Base-by-base conservation (phyloP, 2,113 vertebrate species). In the Phalacrocorax carbo region DNA sequence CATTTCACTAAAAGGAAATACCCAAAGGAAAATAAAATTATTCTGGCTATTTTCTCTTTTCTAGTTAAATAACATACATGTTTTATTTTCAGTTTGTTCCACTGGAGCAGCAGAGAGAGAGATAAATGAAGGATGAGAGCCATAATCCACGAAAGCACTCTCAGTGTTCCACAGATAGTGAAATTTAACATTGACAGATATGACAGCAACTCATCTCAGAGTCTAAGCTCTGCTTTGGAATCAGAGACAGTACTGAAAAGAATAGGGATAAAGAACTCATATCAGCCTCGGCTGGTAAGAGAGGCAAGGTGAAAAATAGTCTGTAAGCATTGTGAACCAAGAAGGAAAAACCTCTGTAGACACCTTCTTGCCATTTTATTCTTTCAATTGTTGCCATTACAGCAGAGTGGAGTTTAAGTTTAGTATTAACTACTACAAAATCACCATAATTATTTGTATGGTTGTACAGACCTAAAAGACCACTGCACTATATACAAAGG, bases 51-150 rank as follows among this genome's bases (percentile, higher is more conserved):
- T 95, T 93, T 90, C 49, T 85, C 52, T 38, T 75, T 87, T 72
- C 29, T 21, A 76, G 44, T 71, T 44, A 87, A 96, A 82, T 76
- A 94, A 83, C 36, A 54, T 14, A 29, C 18, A 49, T 57, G 21
- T 32, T 97, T 90, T 91, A 82, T 95, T 94, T 83, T 94, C 54
- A 80, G 87, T 68, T 93, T 81, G 70, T 81, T 57, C 71, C 58
- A 57, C 46, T 20, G 30, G 23, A 66, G 26, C 65, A 61, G 13
- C 57, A 79, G 48, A 64, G 73, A 78, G 65, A 64, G 15, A 42
- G 42, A 72, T 75, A 95, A 96, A 96, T 34, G 75, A 64, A 95
- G 86, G 73, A 90, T 44, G 73, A 83, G 62, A 92, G 49, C 13
- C 40, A 49, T 61, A 83, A 92, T 71, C 90, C 23, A 10, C 15